A percentile compares a stretch with the other conserved stretches of the same genome.
Evolutionary conservation across 2,113 vertebrate genomes (phyloP).

Genomic region (Cinclus cinclus): DNA sequence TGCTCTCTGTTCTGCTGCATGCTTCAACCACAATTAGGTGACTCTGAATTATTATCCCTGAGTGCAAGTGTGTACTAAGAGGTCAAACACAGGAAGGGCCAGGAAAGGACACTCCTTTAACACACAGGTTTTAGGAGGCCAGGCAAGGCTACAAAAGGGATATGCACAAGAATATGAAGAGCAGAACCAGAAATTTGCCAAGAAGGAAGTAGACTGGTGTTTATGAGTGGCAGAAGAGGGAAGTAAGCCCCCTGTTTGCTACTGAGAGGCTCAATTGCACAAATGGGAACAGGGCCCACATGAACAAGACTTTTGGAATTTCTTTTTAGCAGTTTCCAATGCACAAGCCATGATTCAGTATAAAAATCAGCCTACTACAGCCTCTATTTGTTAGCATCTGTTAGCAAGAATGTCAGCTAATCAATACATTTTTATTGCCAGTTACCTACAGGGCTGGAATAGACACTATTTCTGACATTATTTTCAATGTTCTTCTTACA

Average conservation of each 20-base stretch:
- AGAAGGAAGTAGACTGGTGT: neutral
- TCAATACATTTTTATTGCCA: slow-evolving; percentile 54
- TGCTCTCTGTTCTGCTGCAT: neutral
- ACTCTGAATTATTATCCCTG: neutral
- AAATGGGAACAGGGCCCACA: neutral
- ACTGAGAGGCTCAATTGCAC: neutral
- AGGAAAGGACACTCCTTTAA: neutral
- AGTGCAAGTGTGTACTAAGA: neutral
- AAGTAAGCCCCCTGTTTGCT: neutral
- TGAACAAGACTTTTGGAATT: neutral
- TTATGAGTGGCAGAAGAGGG: neutral
- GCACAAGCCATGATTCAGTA: neutral
- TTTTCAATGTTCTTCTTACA: slow-evolving; percentile 34
- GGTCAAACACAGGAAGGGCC: neutral
- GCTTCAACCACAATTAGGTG: neutral
- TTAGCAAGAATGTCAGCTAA: slow-evolving; percentile 48
- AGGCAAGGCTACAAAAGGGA: neutral
- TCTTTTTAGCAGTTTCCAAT: neutral
- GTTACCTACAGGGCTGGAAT: slow-evolving; percentile 48
- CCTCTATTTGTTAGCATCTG: slow-evolving; percentile 17
- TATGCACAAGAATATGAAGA: neutral
- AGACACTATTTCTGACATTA: slow-evolving; percentile 33
- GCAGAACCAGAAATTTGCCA: neutral
- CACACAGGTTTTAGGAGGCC: neutral
- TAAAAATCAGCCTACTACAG: neutral